phyloP scores from a whole-genome alignment of 2,113 vertebrate species.

The Thomomys bottae region DNA sequence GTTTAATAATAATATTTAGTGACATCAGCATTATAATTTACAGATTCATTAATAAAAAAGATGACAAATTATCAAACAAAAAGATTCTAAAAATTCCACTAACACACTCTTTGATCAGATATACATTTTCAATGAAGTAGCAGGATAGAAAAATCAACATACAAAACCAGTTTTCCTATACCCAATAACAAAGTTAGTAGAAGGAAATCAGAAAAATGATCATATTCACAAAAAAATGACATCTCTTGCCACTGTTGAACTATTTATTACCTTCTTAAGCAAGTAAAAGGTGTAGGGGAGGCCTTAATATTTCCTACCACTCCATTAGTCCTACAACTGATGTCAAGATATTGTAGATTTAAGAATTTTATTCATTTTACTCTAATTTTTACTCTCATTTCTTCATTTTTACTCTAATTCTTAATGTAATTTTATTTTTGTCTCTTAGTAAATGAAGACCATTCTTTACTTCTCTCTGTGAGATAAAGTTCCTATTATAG shows the following conservation, averaged over 20 bases:
- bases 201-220: no score
- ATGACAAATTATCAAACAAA: no score
- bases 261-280: slow-evolving; percentile 6
- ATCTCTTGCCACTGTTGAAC: not conserved
- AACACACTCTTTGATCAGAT: no score
- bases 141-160: no score
- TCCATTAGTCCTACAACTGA: slow-evolving; percentile 4
- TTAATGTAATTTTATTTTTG: not conserved
- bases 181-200: no score
- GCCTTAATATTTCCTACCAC: not conserved
- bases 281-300: not conserved
- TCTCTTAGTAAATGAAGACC: not conserved
- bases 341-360: not conserved
- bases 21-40: no score
- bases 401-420: not conserved
- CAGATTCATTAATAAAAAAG: no score
- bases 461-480: not conserved
- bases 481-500: not conserved
- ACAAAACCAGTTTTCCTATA: no score
- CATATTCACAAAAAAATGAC: not conserved
- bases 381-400: slow-evolving; percentile 8
- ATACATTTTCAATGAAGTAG: no score
- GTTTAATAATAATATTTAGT: no score
- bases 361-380: slow-evolving; percentile 1
- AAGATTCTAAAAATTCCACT: no score